Evolutionary conservation across 2,113 vertebrate species (phyloP).

Genomic region (Naja naja): DNA sequence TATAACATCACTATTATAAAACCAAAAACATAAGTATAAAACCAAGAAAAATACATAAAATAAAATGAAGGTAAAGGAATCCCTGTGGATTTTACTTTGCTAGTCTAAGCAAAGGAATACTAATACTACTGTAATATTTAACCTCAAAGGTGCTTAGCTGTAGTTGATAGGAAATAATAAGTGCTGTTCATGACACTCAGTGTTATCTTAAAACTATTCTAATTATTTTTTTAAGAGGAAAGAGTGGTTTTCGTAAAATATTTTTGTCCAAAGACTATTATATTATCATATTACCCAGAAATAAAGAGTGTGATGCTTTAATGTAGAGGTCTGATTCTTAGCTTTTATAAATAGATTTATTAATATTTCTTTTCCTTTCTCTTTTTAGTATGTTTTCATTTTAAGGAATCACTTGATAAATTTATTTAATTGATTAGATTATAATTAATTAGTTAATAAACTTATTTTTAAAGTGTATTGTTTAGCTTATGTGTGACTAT

Average conservation of each 20-base stretch:
- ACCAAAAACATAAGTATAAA: not conserved
- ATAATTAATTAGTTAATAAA: not conserved
- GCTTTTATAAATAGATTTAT: not conserved
- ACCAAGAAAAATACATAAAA: not conserved
- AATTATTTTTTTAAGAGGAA: not conserved
- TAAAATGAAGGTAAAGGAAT: not conserved
- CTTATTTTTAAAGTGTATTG: not conserved
- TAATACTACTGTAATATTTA: not conserved
- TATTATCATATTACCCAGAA: not conserved
- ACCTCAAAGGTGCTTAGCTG: conserved; percentile 27
- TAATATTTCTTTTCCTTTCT: not conserved
- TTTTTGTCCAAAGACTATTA: not conserved
- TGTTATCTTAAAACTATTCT: not conserved
- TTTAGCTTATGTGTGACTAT: not conserved
- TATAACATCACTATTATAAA: not conserved
- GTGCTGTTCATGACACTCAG: not conserved
- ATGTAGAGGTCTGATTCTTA: not conserved
- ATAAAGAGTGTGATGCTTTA: not conserved
- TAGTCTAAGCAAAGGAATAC: not conserved
- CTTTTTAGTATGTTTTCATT: not conserved
- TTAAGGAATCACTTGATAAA: not conserved
- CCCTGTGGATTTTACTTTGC: not conserved
- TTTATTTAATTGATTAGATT: not conserved
- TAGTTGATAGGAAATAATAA: conserved; percentile 41
- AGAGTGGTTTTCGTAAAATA: not conserved